Evolutionary conservation across 2,888 invertebrate species (phyloP).

Genomic region (Perdita meconis): DNA sequence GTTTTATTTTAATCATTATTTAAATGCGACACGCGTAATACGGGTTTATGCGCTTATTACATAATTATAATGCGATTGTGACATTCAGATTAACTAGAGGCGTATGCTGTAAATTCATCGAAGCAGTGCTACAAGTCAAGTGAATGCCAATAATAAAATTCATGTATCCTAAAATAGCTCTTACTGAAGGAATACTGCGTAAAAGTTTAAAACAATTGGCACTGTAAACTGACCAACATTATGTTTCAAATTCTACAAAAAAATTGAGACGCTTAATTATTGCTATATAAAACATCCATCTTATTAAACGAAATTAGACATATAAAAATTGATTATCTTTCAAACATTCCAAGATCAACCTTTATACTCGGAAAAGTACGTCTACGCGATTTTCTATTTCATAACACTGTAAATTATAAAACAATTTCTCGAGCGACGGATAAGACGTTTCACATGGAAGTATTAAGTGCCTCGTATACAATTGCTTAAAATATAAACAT

Average conservation of each 20-base stretch:
- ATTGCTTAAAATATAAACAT: slow-evolving; percentile 22
- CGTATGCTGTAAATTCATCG: slow-evolving; percentile 53
- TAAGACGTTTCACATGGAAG: not conserved
- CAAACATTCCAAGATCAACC: not conserved
- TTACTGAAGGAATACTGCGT: slow-evolving; percentile 37
- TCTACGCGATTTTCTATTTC: not conserved
- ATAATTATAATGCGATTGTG: slow-evolving; percentile 61
- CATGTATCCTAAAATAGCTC: slow-evolving; percentile 25
- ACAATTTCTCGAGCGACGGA: no score
- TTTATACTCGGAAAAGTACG: no score
- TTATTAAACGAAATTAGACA: not conserved
- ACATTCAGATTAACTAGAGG: slow-evolving; percentile 56
- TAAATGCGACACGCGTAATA: slow-evolving; percentile 53
- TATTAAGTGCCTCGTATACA: slow-evolving; percentile 2
- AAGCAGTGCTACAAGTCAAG: slow-evolving; percentile 57
- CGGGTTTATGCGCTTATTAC: slow-evolving; percentile 46
- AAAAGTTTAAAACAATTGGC: slow-evolving; percentile 39
- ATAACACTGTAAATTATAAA: no score
- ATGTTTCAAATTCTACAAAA: not conserved
- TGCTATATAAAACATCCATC: slow-evolving; percentile 3
- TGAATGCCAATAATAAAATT: slow-evolving; percentile 52
- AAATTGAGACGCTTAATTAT: slow-evolving; percentile 19
- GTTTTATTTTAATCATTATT: slow-evolving; percentile 49
- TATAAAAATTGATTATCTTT: not conserved
- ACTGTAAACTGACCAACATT: slow-evolving; percentile 27